These are phyloP conservation scores for Phymatocera aterrima DNA, from an alignment of 2,888 invertebrate species.

Conservation along the genomic window DNA sequence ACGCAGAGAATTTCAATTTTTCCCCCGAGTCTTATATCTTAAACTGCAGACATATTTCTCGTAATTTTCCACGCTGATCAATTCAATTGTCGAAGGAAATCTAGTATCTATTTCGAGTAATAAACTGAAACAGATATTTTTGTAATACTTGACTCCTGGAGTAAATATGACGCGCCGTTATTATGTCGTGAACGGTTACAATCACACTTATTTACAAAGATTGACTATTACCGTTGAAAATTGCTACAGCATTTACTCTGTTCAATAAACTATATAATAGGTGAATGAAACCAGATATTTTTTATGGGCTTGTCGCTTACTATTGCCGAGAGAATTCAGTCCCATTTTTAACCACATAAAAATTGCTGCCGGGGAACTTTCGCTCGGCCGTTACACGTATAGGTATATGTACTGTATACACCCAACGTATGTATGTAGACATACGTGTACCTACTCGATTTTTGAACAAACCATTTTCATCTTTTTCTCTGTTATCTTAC, in stretches of 20 bases:
- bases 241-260: neutral
- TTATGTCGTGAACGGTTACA: constrained; percentile 1
- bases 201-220: neutral
- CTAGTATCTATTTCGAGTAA: too few species aligned
- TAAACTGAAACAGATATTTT: neutral
- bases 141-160: neutral
- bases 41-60: too few species aligned
- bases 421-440: too few species aligned
- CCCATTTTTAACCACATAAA: constrained; percentile 6
- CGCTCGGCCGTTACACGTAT: neutral
- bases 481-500: neutral
- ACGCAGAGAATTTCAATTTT: too few species aligned
- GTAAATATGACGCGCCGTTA: neutral
- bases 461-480: neutral
- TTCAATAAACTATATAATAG: constrained; percentile 25
- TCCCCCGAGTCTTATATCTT: too few species aligned
- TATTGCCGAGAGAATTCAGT: neutral
- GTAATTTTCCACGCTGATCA: neutral
- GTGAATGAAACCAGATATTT: constrained; percentile 22
- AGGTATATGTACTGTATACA: too few species aligned
- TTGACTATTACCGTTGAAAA: neutral
- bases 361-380: constrained; percentile 39
- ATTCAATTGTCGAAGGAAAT: neutral
- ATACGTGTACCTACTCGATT: neutral
- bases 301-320: neutral